A percentile compares a stretch with the other conserved stretches of the same genome.
Evolutionary conservation across 2,797 vertebrate genomes (phyloP).

Genomic region (Aphelocoma californica): DNA sequence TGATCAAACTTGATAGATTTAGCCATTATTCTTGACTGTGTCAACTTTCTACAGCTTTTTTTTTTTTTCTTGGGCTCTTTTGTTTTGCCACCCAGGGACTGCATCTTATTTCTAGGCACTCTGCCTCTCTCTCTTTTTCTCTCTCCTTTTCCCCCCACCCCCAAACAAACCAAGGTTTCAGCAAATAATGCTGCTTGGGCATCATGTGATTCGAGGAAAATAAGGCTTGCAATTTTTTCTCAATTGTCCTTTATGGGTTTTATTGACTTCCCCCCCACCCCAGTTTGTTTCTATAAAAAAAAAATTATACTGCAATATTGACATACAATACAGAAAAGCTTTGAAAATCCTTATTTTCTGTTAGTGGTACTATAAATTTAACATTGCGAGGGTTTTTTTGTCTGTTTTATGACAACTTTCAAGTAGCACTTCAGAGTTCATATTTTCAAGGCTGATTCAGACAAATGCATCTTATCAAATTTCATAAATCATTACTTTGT

Average conservation of each 20-base stretch:
- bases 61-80: constrained; percentile 72
- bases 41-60: constrained; percentile 79
- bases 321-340: constrained; percentile 72
- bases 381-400: constrained; percentile 35
- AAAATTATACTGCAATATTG: constrained; percentile 76
- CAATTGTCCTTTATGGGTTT: constrained; percentile 80
- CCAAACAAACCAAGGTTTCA: constrained; percentile 74
- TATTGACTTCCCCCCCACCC: constrained; percentile 52
- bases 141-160: background rate
- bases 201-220: constrained; percentile 80
- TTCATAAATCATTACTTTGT: constrained; percentile 66
- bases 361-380: constrained; percentile 74
- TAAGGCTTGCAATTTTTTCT: constrained; percentile 79
- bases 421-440: constrained; percentile 68
- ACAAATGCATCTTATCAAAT: constrained; percentile 62
- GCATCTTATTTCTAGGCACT: constrained; percentile 76
- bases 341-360: constrained; percentile 76
- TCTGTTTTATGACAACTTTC: constrained; percentile 72
- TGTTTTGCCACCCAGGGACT: constrained; percentile 83
- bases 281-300: constrained; percentile 71
- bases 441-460: constrained; percentile 66
- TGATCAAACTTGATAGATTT: constrained; percentile 93
- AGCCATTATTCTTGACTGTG: constrained; percentile 89
- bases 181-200: constrained; percentile 77
- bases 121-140: constrained; percentile 41